Evolutionary conservation across 2,797 vertebrate genomes (phyloP).

Genomic region (Podargus strigoides): DNA sequence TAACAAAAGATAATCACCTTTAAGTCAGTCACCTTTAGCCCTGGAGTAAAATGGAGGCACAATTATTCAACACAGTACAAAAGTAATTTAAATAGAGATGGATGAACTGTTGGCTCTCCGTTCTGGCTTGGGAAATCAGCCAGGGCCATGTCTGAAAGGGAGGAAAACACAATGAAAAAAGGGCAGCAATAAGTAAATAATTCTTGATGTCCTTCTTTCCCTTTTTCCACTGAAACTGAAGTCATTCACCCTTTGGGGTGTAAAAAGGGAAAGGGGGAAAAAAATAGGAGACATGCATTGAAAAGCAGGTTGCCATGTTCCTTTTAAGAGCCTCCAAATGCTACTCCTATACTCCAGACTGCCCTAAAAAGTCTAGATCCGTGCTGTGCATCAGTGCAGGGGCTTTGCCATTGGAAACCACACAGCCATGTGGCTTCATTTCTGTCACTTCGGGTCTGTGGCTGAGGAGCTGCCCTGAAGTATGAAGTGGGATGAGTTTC

Average conservation of each 20-base stretch:
- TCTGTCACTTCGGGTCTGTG: rapidly evolving
- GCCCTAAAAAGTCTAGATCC: not conserved
- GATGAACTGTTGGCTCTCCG: not conserved
- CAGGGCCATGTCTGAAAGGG: not conserved
- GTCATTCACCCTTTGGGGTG: not conserved
- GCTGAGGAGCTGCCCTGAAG: not conserved
- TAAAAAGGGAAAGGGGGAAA: not conserved
- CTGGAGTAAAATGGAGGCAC: slow-evolving; percentile 31
- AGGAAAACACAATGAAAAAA: not conserved
- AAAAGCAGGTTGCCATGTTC: not conserved
- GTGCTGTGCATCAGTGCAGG: rapidly evolving
- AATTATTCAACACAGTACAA: slow-evolving; percentile 13
- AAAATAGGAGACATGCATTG: not conserved
- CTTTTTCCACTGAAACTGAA: not conserved
- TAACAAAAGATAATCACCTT: slow-evolving; percentile 67
- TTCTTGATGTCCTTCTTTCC: not conserved
- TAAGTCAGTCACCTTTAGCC: slow-evolving; percentile 60
- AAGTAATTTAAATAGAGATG: slow-evolving; percentile 49
- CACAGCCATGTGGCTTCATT: rapidly evolving
- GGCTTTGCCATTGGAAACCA: not conserved
- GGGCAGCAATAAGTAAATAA: not conserved
- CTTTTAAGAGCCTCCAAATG: not conserved
- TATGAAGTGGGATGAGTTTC: rapidly evolving
- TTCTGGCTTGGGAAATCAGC: slow-evolving; percentile 21
- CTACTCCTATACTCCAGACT: not conserved